phyloP scores from a whole-genome alignment of 2,888 invertebrate genomes.

The Hetaerina titia region DNA sequence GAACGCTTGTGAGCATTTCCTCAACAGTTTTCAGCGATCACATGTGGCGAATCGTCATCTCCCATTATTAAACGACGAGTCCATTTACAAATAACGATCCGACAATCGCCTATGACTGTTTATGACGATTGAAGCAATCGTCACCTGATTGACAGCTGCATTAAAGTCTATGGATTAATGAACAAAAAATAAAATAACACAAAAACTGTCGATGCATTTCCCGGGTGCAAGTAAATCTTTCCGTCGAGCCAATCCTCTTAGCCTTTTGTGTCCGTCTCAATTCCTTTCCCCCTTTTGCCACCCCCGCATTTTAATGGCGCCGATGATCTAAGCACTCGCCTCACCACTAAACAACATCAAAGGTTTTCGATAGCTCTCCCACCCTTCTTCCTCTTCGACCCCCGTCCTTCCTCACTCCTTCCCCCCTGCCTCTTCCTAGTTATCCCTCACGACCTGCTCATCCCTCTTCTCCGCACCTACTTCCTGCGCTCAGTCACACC shows the following conservation, averaged over 20 bases:
- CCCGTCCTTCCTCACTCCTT: neutral
- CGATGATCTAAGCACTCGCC: neutral
- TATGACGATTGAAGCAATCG: neutral
- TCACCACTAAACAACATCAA: neutral
- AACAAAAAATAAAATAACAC: neutral
- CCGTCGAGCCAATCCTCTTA: neutral
- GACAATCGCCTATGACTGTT: neutral
- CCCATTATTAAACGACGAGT: too few relatives aligned
- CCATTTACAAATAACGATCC: neutral
- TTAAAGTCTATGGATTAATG: neutral
- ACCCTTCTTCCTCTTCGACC: neutral
- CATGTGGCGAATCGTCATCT: too few relatives aligned
- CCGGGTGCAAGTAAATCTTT: neutral
- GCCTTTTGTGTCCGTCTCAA: neutral
- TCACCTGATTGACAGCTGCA: neutral
- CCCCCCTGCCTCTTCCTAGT: neutral
- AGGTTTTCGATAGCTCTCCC: neutral
- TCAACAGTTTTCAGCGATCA: too few relatives aligned
- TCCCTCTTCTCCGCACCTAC: neutral
- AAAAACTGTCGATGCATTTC: neutral
- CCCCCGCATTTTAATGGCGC: neutral
- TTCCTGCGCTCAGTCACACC: neutral
- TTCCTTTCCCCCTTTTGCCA: neutral
- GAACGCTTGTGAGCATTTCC: too few relatives aligned
- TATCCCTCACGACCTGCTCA: neutral